These are phyloP conservation scores for Intellagama lesueurii DNA, from an alignment of 2,797 vertebrate species.

Conservation along the genomic window DNA sequence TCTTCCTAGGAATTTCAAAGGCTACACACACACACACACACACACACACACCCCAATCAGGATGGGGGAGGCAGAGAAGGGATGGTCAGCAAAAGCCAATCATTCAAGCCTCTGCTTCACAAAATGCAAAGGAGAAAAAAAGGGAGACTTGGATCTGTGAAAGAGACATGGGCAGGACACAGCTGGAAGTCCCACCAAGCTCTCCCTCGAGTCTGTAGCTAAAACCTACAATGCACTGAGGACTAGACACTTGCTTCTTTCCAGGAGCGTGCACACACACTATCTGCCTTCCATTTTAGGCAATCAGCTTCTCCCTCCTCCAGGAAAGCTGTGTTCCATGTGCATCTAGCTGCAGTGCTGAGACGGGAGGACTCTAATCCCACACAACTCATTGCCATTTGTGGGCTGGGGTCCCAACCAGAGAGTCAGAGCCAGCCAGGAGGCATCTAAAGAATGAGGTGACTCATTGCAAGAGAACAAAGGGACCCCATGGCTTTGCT, in stretches of 20 bases:
- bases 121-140: background rate
- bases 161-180: too few species aligned
- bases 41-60: too few species aligned
- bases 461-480: background rate
- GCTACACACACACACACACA: too few species aligned
- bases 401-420: too few species aligned
- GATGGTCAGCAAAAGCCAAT: background rate
- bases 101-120: background rate
- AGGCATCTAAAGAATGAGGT: background rate
- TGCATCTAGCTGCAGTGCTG: too few species aligned
- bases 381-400: too few species aligned
- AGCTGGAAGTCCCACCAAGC: background rate
- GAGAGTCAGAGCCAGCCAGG: too few species aligned
- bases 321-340: too few species aligned
- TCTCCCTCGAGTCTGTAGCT: background rate
- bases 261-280: background rate
- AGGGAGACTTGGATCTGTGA: too few species aligned
- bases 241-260: background rate
- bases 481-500: background rate
- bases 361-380: too few species aligned
- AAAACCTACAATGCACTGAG: background rate
- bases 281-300: background rate
- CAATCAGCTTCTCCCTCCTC: too few species aligned
- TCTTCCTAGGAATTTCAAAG: background rate
- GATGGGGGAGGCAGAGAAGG: too few species aligned